These are phyloP conservation scores for Oscheius myriophilus DNA, from an alignment of 2,888 invertebrate genomes.

Conservation along the genomic window DNA sequence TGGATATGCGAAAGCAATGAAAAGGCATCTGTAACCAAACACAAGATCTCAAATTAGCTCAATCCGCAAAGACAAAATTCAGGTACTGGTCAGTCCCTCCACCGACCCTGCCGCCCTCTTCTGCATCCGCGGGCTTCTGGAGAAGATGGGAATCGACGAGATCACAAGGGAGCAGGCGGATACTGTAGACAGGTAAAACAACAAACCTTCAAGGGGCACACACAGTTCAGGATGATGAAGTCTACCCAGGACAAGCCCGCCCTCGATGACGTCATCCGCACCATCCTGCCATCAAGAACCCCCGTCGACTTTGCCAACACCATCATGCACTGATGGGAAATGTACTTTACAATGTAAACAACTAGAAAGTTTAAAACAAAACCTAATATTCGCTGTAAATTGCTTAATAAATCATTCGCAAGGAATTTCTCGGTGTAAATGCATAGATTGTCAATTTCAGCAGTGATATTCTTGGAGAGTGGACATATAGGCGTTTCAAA, in stretches of 20 bases:
- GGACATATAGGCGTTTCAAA: no score
- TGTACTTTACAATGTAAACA: no score
- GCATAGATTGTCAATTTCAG: no score
- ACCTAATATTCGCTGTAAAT: no score
- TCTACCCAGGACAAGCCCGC: neutral
- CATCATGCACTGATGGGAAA: constrained; percentile 31
- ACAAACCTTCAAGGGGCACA: neutral
- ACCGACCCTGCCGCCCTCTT: constrained; percentile 27
- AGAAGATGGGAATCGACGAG: constrained; percentile 27
- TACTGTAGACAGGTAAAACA: constrained; percentile 18
- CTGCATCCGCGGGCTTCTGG: constrained; percentile 22
- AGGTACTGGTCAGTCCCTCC: constrained; percentile 21
- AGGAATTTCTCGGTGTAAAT: no score
- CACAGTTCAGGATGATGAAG: constrained; percentile 13
- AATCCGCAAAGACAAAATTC: neutral
- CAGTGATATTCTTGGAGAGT: no score
- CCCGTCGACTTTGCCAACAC: constrained; percentile 24
- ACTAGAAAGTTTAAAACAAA: no score
- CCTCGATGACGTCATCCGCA: constrained; percentile 29
- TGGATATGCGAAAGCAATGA: no score
- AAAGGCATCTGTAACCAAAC: no score
- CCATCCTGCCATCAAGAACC: constrained; percentile 26
- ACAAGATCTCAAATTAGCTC: no score
- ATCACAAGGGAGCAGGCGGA: constrained; percentile 33
- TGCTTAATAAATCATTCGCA: no score